Base-by-base conservation (phyloP, 2,113 vertebrate species). In the Prinia subflava region DNA sequence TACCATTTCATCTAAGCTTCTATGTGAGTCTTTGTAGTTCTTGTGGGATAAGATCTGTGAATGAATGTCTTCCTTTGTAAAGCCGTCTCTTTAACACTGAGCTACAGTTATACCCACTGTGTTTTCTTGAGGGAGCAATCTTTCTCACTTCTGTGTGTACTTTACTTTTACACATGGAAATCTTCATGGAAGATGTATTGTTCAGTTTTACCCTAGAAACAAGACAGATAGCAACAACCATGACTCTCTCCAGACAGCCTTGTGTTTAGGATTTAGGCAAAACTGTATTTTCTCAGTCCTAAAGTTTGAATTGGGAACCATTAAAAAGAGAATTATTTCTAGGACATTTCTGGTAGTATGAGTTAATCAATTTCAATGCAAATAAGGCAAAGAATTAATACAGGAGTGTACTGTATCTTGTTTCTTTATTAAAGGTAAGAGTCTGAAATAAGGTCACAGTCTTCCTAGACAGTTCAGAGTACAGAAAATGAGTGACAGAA, bases 121-220 rank as follows among this genome's bases (percentile, higher is more conserved):
- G 24, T 59, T 77, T 94, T 88, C 90, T 79, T 82, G 39, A 59
- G 62, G 91, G 69, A 92, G 50, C 19, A 88, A 91, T 94, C 55
- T 85, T 84, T 95, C 70, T 89, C 86, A 50, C 30, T 70, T 68
- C 30, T 81, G 55, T 77, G 47, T 69, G 57, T 89, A 92, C 68
- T 53, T 88, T 62, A 55, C 42, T 49, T 90, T 69, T 90, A 49
- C 35, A 76, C 3, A 5, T 6, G 10, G 87, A 93, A 92, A 53
- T 75, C 42, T 78, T 91, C 22, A 37, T 64, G 77, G 83, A 91
- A 89, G 41, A 83, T 50, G 10, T 41, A 92, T 91, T 49, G 47
- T 77, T 62, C 53, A 65, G 76, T 85, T 63, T 91, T 74, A 83
- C 10, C 24, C 16, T 55, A 21, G 63, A 90, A 93, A 83, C 31